Evolutionary conservation across 2,888 invertebrate genomes (phyloP), one percentile per base, ranked within the genome.

Genomic region (Ochropleura leucogaster): DNA sequence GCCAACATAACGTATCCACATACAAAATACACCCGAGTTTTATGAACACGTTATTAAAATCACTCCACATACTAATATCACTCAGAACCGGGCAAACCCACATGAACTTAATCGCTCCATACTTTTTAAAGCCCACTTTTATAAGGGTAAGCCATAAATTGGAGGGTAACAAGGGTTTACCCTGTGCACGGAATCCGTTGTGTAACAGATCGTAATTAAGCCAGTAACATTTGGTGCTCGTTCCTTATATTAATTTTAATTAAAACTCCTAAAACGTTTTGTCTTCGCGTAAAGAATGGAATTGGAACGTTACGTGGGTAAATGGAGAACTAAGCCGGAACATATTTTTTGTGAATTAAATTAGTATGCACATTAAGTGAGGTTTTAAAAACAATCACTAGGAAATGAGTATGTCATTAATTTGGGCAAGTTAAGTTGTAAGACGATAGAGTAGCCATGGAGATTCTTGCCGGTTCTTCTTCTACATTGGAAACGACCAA

Each of bases 81-180:
- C 68, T 77, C 57, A 69, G 12, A 74, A 14, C 44, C 62, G 44
- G 62, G 44, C 44, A 62, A 63, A 12, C 66, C 47, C 30, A 73
- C 57, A 62, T 67, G 57, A 68, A 64, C 57, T 53, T 60, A 76
- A 75, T 79, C 73, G 66, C 44, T 71, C 53, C 57, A 72, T 59
- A 84, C 72, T 82, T 84, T 81, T 83, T 82, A 85, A 85, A 82
- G 72, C 73, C 63, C 65, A 71, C 53, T 79, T 87, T 80, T 73
- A 81, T 84, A 77, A 87, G 85, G 85, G 85, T 82, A 77, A 71
- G 83, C 74, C 70, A 88, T 87, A 88, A 90, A 91, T 89, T 86
- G 74, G 72, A 85, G 80, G 74, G 87, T 83, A 88, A 88, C 86
- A 89, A 86, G 87, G 90, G 90, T 88, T 88, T 87, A 68, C 73